A percentile compares a stretch with the other conserved stretches of the same genome.
Conservation (phyloP, 2,888 invertebrate species). For the Dynastes hyllus region DNA sequence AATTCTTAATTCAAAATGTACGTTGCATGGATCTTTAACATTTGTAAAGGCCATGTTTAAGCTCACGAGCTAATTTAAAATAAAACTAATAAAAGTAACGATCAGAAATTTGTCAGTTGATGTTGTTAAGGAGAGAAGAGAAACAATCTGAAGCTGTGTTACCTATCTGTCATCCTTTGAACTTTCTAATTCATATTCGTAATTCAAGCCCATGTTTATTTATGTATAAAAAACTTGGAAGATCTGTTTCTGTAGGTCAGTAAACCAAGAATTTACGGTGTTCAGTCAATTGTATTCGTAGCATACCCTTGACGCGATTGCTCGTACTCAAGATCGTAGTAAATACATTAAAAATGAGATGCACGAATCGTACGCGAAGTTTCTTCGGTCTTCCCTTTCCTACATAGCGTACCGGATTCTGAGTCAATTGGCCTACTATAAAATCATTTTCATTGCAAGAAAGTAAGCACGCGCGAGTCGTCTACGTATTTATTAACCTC, state of each 20-base stretch:
- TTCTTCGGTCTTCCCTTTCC: constrained; percentile 55
- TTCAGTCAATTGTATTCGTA: constrained; percentile 4
- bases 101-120: too few species aligned
- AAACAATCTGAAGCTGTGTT: too few species aligned
- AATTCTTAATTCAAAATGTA: too few species aligned
- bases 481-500: constrained; percentile 43
- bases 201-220: too few species aligned
- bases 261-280: constrained; percentile 50
- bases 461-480: constrained; percentile 61
- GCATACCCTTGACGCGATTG: not conserved
- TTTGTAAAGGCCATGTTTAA: too few species aligned
- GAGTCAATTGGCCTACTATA: constrained; percentile 58
- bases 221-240: not conserved
- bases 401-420: constrained; percentile 54
- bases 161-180: too few species aligned
- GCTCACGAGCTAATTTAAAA: too few species aligned
- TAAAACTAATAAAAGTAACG: too few species aligned
- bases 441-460: constrained; percentile 58
- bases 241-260: constrained; percentile 53
- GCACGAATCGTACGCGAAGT: constrained; percentile 26
- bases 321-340: too few species aligned
- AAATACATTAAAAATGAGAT: constrained; percentile 54
- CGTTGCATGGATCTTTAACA: too few species aligned
- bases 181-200: too few species aligned
- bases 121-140: too few species aligned